Evolutionary conservation across 2,113 vertebrate species (phyloP).

Genomic region (Pedetes capensis): DNA sequence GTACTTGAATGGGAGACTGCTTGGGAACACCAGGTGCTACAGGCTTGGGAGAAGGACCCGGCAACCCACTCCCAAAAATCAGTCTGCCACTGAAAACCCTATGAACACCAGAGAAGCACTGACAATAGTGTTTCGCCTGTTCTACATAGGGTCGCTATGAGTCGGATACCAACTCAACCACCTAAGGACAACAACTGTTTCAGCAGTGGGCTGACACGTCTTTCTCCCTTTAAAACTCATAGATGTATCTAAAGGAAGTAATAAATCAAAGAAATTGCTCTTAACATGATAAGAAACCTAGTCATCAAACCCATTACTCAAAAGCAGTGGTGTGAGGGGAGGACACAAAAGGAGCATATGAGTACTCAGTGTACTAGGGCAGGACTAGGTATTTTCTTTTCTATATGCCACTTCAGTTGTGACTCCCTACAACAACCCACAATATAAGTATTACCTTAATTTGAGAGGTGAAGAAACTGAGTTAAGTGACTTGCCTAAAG

Average conservation of each 20-base stretch:
- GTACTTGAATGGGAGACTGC: too few species aligned
- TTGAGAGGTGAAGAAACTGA: slow-evolving; percentile 33
- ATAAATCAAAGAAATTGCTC: slow-evolving; percentile 10
- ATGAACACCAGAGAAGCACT: too few species aligned
- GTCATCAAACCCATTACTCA: neutral
- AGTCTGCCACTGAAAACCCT: too few species aligned
- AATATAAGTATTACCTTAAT: neutral
- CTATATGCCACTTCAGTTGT: neutral
- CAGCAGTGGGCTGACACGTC: too few species aligned
- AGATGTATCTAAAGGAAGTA: slow-evolving; percentile 8
- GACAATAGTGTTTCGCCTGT: too few species aligned
- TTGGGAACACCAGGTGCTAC: too few species aligned
- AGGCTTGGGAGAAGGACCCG: too few species aligned
- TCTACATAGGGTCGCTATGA: too few species aligned
- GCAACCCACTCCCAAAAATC: too few species aligned
- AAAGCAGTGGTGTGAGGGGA: neutral
- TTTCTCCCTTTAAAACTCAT: slow-evolving; percentile 49
- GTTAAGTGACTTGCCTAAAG: slow-evolving; percentile 5
- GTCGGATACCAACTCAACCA: too few species aligned
- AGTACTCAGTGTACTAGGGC: neutral
- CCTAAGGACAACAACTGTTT: too few species aligned
- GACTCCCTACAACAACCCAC: neutral
- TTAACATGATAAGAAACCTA: neutral
- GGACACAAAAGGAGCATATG: neutral
- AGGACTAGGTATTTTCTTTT: slow-evolving; percentile 13